Conservation (phyloP, 1,140 invertebrate genomes). For the Drosophila burlai region DNA sequence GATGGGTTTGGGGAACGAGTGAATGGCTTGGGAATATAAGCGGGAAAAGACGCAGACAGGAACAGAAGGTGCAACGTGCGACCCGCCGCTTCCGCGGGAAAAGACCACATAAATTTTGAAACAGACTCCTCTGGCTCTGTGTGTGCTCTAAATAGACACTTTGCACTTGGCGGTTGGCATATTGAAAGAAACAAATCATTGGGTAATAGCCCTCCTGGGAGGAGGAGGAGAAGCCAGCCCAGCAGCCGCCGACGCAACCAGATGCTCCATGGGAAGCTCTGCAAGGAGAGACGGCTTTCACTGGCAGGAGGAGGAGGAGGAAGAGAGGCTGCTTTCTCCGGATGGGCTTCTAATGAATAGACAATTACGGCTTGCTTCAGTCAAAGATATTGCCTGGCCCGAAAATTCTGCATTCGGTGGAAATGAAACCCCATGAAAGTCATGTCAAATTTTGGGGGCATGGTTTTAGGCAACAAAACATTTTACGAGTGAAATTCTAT, state of each 20-base stretch:
- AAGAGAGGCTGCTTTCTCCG: neutral
- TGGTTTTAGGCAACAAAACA: neutral
- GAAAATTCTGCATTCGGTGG: constrained; percentile 2
- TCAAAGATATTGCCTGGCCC: neutral
- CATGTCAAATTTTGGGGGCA: neutral
- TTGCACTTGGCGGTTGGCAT: constrained; percentile 42
- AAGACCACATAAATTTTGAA: constrained; percentile 51
- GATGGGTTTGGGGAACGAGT: neutral
- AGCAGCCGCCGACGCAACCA: neutral
- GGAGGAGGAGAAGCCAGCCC: neutral
- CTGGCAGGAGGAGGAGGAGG: neutral
- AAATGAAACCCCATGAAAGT: constrained; percentile 9
- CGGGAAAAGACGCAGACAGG: too few relatives aligned
- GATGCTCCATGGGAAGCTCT: constrained; percentile 24
- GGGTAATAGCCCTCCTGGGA: constrained; percentile 40
- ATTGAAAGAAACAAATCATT: constrained; percentile 68
- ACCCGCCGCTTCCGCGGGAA: neutral
- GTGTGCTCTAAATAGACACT: constrained; percentile 42
- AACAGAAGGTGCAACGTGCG: constrained; percentile 14
- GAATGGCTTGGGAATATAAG: constrained; percentile 3
- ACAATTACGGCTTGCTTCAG: constrained; percentile 4
- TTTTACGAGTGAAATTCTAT: neutral
- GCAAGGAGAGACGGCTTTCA: constrained; percentile 4
- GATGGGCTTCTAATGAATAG: constrained; percentile 37
- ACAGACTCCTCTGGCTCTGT: constrained; percentile 16